Percentiles rank a stretch among this genome's conserved stretches.
phyloP scores from a whole-genome alignment of 2,113 vertebrate genomes.

The Hypomesus transpacificus region DNA sequence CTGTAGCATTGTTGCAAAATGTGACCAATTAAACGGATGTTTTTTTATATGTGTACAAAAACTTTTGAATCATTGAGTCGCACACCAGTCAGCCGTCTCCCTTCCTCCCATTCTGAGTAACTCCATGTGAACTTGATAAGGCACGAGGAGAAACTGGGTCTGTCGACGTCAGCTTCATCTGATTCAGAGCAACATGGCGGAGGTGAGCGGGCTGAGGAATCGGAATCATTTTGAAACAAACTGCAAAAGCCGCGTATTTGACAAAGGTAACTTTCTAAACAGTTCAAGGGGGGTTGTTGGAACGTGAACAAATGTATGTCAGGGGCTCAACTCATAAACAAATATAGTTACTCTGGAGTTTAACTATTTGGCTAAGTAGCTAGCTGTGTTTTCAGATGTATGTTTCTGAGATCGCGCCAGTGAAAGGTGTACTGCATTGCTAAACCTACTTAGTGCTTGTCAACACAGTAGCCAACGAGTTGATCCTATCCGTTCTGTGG shows the following conservation, averaged over 20 bases:
- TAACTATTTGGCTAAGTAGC: slow-evolving; percentile 29
- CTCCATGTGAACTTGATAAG: slow-evolving; percentile 9
- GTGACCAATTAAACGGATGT: too few relatives aligned
- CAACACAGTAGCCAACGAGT: too few relatives aligned
- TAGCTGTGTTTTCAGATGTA: slow-evolving; percentile 38
- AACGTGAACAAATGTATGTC: too few relatives aligned
- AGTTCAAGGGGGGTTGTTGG: too few relatives aligned
- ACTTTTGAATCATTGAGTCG: too few relatives aligned
- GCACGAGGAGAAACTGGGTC: slow-evolving; percentile 11
- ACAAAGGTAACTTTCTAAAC: slow-evolving; percentile 61
- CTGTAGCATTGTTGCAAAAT: too few relatives aligned
- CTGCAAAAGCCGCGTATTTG: slow-evolving; percentile 52
- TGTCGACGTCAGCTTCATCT: slow-evolving; percentile 59
- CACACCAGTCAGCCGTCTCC: background rate
- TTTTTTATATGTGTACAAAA: too few relatives aligned
- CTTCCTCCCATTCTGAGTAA: background rate
- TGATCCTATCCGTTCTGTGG: too few relatives aligned
- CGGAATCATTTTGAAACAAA: slow-evolving; percentile 63
- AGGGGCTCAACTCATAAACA: too few relatives aligned
- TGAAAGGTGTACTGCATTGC: background rate
- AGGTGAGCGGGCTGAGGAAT: slow-evolving; percentile 76
- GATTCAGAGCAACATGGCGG: slow-evolving; percentile 87
- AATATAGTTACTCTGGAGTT: too few relatives aligned
- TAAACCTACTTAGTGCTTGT: too few relatives aligned
- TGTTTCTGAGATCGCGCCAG: background rate